Percentiles rank a stretch among this genome's conserved stretches.
These are phyloP conservation scores for Lacerta viridis DNA, from an alignment of 2,797 vertebrate species.

Conservation along the genomic window DNA sequence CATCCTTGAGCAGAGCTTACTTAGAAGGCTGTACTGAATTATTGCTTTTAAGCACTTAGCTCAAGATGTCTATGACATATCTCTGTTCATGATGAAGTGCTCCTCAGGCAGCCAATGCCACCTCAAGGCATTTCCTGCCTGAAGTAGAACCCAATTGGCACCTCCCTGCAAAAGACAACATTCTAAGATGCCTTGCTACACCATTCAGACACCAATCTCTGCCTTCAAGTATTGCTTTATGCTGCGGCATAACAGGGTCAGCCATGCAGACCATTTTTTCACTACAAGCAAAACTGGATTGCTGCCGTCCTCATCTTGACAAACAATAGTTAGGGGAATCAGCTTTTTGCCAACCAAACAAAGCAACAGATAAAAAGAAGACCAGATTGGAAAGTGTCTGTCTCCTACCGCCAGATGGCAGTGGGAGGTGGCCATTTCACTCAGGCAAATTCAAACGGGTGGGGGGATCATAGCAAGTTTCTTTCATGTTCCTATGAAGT, in stretches of 20 bases:
- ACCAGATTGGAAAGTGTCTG: constrained; percentile 27
- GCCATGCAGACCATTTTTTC: neutral
- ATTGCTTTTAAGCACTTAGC: neutral
- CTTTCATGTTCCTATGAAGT: constrained; percentile 7
- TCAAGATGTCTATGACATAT: neutral
- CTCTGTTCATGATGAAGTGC: neutral
- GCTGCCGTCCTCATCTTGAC: neutral
- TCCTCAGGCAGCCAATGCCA: neutral
- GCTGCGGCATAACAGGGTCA: neutral
- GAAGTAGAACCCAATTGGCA: neutral
- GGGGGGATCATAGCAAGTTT: constrained; percentile 43
- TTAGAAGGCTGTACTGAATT: neutral
- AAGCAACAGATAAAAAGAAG: constrained; percentile 34
- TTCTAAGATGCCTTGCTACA: neutral
- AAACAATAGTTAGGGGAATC: neutral
- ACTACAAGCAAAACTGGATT: neutral
- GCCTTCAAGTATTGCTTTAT: neutral
- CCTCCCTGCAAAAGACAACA: neutral
- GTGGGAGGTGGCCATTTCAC: constrained; percentile 48
- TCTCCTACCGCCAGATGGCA: constrained; percentile 76
- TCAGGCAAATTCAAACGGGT: constrained; percentile 8
- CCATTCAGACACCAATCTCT: neutral
- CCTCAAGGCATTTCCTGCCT: neutral
- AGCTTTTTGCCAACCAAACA: neutral
- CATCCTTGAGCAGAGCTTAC: neutral